A percentile compares a stretch with the other conserved stretches of the same genome.
Evolutionary conservation across 2,797 vertebrate genomes (phyloP).

Genomic region (Champsocephalus gunnari): DNA sequence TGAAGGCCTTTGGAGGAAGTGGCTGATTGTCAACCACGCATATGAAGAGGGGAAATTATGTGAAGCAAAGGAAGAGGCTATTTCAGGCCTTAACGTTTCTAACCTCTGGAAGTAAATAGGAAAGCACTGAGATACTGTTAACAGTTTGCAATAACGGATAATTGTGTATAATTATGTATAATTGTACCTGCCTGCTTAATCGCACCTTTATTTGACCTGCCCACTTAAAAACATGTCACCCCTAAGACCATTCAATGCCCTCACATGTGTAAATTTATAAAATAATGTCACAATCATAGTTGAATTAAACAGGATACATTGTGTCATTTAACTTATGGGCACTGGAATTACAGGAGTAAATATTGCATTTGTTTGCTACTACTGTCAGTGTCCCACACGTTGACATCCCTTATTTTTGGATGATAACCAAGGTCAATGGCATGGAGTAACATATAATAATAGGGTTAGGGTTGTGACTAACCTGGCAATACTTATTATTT

Average conservation of each 20-base stretch:
- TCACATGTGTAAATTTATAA: too few species aligned
- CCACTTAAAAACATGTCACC: too few species aligned
- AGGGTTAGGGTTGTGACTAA: too few species aligned
- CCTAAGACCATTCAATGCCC: too few species aligned
- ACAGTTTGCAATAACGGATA: neutral
- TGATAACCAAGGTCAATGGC: too few species aligned
- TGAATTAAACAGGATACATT: too few species aligned
- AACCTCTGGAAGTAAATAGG: neutral
- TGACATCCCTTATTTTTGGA: too few species aligned
- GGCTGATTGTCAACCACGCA: conserved; percentile 27
- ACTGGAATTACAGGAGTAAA: neutral
- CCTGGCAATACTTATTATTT: too few species aligned
- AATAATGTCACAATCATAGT: too few species aligned
- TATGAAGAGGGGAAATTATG: conserved; percentile 19
- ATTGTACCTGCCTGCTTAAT: neutral
- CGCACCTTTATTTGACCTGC: neutral
- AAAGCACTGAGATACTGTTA: neutral
- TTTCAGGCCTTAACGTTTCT: conserved; percentile 19
- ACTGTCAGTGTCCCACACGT: neutral
- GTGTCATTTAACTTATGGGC: too few species aligned
- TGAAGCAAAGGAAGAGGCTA: conserved; percentile 4
- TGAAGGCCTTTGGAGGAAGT: conserved; percentile 46
- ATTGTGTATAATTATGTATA: too few species aligned
- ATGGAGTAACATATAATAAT: too few species aligned
- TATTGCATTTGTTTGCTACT: neutral